phyloP scores from a whole-genome alignment of 2,888 invertebrate genomes.

The Lasioglossum leucozonium region DNA sequence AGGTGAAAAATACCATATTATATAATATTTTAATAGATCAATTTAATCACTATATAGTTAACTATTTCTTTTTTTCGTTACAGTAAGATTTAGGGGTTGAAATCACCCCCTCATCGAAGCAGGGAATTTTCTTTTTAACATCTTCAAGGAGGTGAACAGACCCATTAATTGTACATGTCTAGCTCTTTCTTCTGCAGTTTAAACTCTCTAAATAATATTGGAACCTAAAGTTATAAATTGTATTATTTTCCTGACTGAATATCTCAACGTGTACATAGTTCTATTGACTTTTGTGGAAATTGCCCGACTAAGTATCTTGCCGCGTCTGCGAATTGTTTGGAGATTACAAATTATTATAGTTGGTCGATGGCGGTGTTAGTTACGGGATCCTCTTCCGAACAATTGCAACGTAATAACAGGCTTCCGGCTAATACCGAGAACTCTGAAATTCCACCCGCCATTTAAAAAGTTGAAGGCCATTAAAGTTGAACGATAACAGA shows the following conservation, averaged over 20 bases:
- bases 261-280: no score
- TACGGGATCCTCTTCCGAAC: neutral
- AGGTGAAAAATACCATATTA: no score
- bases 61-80: no score
- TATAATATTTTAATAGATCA: no score
- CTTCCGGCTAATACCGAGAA: neutral
- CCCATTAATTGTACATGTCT: no score
- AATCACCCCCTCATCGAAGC: neutral
- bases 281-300: no score
- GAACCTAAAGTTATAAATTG: neutral
- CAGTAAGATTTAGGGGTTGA: neutral
- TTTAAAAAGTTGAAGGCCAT: constrained; percentile 15
- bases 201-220: neutral
- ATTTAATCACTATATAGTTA: no score
- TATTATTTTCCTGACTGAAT: no score
- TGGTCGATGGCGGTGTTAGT: neutral
- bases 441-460: constrained; percentile 1
- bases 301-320: neutral
- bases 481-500: constrained; percentile 9
- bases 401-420: neutral
- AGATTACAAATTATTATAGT: neutral
- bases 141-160: neutral
- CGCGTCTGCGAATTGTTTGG: neutral
- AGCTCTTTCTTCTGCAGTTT: neutral
- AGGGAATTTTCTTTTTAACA: neutral